phyloP scores from a whole-genome alignment of 2,888 invertebrate genomes.

The Andrena hattorfiana region DNA sequence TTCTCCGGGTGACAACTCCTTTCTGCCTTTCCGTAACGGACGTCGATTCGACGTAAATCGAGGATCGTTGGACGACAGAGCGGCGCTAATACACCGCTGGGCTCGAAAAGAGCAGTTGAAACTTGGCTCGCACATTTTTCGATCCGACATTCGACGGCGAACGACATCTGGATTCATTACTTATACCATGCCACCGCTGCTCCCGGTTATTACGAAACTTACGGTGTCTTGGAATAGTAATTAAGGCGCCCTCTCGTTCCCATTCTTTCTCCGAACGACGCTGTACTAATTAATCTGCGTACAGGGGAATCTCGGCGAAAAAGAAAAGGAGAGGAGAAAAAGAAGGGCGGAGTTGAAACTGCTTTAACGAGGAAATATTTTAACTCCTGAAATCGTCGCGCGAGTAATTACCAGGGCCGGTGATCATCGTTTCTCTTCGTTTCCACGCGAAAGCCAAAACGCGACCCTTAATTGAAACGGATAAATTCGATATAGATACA shows the following conservation, averaged over 20 bases:
- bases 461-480: background rate
- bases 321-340: background rate
- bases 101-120: conserved; percentile 44
- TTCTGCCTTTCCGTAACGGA: background rate
- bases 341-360: conserved; percentile 29
- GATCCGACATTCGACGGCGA: conserved; percentile 67
- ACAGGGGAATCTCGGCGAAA: conserved; percentile 45
- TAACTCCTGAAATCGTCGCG: conserved; percentile 32
- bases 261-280: conserved; percentile 63
- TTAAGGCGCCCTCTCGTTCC: conserved; percentile 69
- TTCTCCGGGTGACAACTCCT: background rate
- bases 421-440: background rate
- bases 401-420: conserved; percentile 11
- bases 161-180: conserved; percentile 79
- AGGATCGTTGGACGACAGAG: conserved; percentile 17
- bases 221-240: conserved; percentile 73
- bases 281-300: conserved; percentile 71
- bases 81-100: background rate
- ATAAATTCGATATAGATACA: background rate
- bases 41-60: conserved; percentile 14
- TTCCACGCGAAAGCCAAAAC: background rate
- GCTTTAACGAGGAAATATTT: conserved; percentile 60
- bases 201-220: conserved; percentile 76
- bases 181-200: conserved; percentile 59
- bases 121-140: conserved; percentile 75